Evolutionary conservation across 2,113 vertebrate genomes (phyloP).

Genomic region (Bos javanicus): DNA sequence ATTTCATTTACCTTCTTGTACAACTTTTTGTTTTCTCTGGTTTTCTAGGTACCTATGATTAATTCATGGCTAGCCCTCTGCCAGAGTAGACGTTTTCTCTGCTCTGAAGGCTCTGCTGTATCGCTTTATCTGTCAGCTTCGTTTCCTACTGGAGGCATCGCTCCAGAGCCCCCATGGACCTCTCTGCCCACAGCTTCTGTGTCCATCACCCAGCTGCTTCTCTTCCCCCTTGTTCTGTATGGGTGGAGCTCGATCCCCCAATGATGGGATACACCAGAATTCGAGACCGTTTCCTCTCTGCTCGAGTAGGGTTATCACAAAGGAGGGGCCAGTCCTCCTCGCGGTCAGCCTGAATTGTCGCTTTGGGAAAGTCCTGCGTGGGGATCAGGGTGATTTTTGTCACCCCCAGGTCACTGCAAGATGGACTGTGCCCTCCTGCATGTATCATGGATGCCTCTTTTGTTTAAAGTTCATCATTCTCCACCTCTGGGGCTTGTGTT

Average conservation of each 20-base stretch:
- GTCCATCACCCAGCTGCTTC: rapidly evolving
- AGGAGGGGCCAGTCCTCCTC: not conserved
- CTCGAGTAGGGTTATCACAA: not conserved
- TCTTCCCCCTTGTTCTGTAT: rapidly evolving
- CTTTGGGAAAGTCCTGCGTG: not conserved
- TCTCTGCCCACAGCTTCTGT: not conserved
- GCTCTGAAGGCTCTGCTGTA: not conserved
- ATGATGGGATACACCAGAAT: not conserved
- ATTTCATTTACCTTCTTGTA: conserved; percentile 76
- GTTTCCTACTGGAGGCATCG: not conserved
- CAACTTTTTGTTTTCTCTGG: conserved; percentile 70
- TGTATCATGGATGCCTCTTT: not conserved
- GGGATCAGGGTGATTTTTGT: not conserved
- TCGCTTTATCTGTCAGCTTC: not conserved
- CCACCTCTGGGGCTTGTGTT: not conserved
- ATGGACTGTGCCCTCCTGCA: not conserved
- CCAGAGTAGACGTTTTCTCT: not conserved
- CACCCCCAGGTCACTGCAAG: not conserved
- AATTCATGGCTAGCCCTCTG: conserved; percentile 55
- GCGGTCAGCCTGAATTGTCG: not conserved
- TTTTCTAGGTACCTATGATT: conserved; percentile 63
- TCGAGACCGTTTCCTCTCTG: not conserved
- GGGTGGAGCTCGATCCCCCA: not conserved
- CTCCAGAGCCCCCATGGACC: not conserved
- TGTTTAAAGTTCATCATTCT: not conserved